These are phyloP conservation scores for Danio rerio DNA, from an alignment of 2,113 vertebrate species.

Conservation along the genomic window GRCz12tu NC_133198.1:20250501-20251000, in stretches of 20 bases:
- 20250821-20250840: constrained; percentile 62
- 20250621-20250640: constrained; percentile 59
- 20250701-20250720: constrained; percentile 45
- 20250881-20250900: constrained; percentile 52
- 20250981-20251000: constrained; percentile 13
- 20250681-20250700: constrained; percentile 51
- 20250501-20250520: constrained; percentile 64
- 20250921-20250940: constrained; percentile 2
- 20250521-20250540: constrained; percentile 80
- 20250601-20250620: constrained; percentile 57
- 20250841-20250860: constrained; percentile 71
- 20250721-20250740: constrained; percentile 69
- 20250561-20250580: constrained; percentile 63
- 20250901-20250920: constrained; percentile 48
- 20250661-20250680: constrained; percentile 49
- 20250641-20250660: constrained; percentile 70
- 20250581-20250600: constrained; percentile 63
- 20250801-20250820: constrained; percentile 73
- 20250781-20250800: constrained; percentile 74
- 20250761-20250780: constrained; percentile 69
- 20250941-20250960: not conserved
- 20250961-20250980: constrained; percentile 19
- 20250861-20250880: constrained; percentile 68
- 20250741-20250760: constrained; percentile 62
- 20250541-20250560: constrained; percentile 72